phyloP scores from a whole-genome alignment of 2,888 invertebrate genomes.

The Alloplasta piceator region DNA sequence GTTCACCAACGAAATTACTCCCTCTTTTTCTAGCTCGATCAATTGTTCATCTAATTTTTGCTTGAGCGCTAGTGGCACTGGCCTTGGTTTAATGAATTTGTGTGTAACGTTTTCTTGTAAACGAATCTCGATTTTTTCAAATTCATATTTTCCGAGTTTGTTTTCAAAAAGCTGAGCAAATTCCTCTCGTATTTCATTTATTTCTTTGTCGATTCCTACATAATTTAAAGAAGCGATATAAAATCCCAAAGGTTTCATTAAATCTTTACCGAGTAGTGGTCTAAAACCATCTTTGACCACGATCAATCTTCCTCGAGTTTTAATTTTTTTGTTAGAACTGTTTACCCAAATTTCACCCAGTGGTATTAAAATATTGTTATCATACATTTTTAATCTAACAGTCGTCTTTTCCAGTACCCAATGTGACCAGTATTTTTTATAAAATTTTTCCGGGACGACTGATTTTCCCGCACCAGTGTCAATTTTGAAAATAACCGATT shows the following conservation, averaged over 20 bases:
- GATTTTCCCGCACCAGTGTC: slow-evolving; percentile 10
- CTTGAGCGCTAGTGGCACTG: slow-evolving; percentile 16
- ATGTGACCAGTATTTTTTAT: slow-evolving; percentile 7
- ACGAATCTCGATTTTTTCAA: slow-evolving; percentile 25
- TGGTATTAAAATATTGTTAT: slow-evolving; percentile 49
- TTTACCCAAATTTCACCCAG: slow-evolving; percentile 60
- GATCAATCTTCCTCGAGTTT: slow-evolving; percentile 37
- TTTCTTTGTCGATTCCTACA: slow-evolving; percentile 7
- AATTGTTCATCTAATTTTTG: slow-evolving; percentile 23
- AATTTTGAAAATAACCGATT: slow-evolving; percentile 7
- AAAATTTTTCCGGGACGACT: slow-evolving; percentile 7
- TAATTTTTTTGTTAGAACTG: slow-evolving; percentile 21
- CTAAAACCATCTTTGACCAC: slow-evolving; percentile 53
- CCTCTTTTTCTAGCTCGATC: slow-evolving; percentile 2
- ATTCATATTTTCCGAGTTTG: slow-evolving; percentile 30
- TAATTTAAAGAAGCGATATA: slow-evolving; percentile 43
- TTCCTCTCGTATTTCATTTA: slow-evolving; percentile 16
- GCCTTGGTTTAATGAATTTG: slow-evolving; percentile 31
- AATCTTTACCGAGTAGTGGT: slow-evolving; percentile 61
- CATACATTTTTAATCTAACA: slow-evolving; percentile 53
- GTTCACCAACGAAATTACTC: slow-evolving; percentile 14
- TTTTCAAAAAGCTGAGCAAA: slow-evolving; percentile 37
- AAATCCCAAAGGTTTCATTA: slow-evolving; percentile 59
- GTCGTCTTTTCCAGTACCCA: slow-evolving; percentile 17
- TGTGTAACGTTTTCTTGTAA: slow-evolving; percentile 12